phyloP scores from a whole-genome alignment of 2,888 invertebrate species.

The Macrostomum cliftonense region DNA sequence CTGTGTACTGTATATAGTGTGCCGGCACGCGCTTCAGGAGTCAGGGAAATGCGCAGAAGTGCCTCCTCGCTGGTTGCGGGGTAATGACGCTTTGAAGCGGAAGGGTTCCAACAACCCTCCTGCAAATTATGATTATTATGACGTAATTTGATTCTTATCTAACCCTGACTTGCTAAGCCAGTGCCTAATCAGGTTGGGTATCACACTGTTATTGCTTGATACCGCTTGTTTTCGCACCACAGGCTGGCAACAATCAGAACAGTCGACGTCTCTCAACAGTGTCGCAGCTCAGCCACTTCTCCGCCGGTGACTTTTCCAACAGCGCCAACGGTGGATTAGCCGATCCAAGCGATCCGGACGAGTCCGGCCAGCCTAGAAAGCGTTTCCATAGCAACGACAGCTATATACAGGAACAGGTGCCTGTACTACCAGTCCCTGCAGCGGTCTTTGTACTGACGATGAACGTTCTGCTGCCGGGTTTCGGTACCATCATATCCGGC shows the following conservation, averaged over 20 bases:
- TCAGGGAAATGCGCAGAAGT: too few species aligned
- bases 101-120: too few species aligned
- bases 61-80: too few species aligned
- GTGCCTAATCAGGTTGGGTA: too few species aligned
- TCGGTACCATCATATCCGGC: constrained; percentile 72
- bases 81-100: too few species aligned
- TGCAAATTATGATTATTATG: too few species aligned
- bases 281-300: not conserved
- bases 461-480: constrained; percentile 58
- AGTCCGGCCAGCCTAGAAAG: not conserved
- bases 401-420: constrained; percentile 73
- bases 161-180: too few species aligned
- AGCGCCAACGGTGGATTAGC: not conserved
- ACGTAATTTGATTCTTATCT: too few species aligned
- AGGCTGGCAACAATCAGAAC: not conserved
- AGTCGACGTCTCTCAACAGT: not conserved
- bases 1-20: too few species aligned
- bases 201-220: too few species aligned
- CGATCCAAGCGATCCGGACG: not conserved
- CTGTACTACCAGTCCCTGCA: constrained; percentile 62
- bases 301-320: not conserved
- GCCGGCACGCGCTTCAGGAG: too few species aligned
- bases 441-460: constrained; percentile 70
- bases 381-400: constrained; percentile 40
- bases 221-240: too few species aligned